These are phyloP conservation scores for Hemiscyllium ocellatum DNA, from an alignment of 2,113 vertebrate species.

Conservation along the genomic window DNA sequence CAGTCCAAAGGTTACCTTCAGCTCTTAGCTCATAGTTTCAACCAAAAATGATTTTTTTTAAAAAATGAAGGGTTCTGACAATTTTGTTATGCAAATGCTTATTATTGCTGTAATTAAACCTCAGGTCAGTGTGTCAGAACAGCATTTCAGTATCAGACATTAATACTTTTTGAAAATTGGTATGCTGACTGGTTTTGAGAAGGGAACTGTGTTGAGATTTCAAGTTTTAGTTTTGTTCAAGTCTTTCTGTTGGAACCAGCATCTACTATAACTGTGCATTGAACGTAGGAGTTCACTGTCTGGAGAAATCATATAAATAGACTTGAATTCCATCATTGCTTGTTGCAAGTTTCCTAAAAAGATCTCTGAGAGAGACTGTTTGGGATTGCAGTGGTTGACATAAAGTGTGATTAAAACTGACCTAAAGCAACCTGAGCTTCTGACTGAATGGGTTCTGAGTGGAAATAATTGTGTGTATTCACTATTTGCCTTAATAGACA, in stretches of 20 bases:
- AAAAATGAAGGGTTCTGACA: too few species aligned
- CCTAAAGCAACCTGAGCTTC: neutral
- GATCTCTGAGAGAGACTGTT: neutral
- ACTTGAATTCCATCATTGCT: neutral
- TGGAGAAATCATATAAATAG: neutral
- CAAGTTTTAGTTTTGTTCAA: neutral
- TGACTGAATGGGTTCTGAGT: neutral
- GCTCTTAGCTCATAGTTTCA: too few species aligned
- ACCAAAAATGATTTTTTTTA: too few species aligned
- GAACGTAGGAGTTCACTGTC: neutral
- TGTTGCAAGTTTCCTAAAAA: neutral
- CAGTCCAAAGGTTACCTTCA: too few species aligned
- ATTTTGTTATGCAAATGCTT: neutral
- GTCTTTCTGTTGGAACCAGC: neutral
- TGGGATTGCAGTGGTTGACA: neutral
- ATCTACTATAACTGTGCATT: neutral
- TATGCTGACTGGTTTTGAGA: neutral
- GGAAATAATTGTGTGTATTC: neutral
- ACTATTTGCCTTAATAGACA: constrained; percentile 61
- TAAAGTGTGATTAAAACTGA: neutral
- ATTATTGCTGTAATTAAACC: neutral
- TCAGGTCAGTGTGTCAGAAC: neutral
- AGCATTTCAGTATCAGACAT: neutral
- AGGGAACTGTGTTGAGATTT: neutral
- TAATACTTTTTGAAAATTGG: neutral